These are phyloP conservation scores for Trichoplusia ni DNA, from an alignment of 1,140 invertebrate species.

Conservation along the genomic window DNA sequence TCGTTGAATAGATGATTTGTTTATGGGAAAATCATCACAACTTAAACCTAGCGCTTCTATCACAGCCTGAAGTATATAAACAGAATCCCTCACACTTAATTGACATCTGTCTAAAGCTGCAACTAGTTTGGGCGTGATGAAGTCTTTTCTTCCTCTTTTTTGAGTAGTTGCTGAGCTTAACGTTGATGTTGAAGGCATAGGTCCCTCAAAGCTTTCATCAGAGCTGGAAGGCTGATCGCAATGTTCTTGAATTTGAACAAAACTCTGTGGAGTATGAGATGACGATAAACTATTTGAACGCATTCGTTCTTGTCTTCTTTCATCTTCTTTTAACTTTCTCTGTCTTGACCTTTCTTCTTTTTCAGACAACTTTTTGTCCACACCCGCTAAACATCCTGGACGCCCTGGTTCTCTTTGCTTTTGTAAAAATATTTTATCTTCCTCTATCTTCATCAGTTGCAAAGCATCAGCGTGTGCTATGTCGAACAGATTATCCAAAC, in stretches of 20 bases:
- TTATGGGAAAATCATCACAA: conserved; percentile 32
- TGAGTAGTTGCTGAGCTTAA: neutral
- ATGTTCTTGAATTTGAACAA: neutral
- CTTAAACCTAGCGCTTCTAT: conserved; percentile 26
- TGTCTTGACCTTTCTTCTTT: conserved; percentile 52
- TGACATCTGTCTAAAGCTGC: conserved; percentile 37
- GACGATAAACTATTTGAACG: neutral
- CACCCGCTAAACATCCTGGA: conserved; percentile 38
- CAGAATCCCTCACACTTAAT: conserved; percentile 36
- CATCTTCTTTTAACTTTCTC: neutral
- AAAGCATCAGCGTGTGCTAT: neutral
- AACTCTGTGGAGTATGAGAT: no score
- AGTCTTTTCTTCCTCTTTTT: neutral
- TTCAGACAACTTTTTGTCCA: conserved; percentile 46
- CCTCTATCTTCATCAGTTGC: conserved; percentile 33
- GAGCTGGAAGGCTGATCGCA: neutral
- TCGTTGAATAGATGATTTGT: conserved; percentile 29
- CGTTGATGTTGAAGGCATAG: neutral
- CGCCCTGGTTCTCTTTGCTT: conserved; percentile 44
- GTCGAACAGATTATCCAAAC: conserved; percentile 10
- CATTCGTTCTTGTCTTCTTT: neutral
- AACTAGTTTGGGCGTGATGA: conserved; percentile 25
- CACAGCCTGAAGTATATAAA: conserved; percentile 11
- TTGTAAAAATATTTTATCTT: conserved; percentile 52
- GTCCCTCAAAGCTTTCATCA: neutral